These are phyloP conservation scores for Drosophila parvula DNA, from an alignment of 1,140 invertebrate species.

Conservation along the genomic window DNA sequence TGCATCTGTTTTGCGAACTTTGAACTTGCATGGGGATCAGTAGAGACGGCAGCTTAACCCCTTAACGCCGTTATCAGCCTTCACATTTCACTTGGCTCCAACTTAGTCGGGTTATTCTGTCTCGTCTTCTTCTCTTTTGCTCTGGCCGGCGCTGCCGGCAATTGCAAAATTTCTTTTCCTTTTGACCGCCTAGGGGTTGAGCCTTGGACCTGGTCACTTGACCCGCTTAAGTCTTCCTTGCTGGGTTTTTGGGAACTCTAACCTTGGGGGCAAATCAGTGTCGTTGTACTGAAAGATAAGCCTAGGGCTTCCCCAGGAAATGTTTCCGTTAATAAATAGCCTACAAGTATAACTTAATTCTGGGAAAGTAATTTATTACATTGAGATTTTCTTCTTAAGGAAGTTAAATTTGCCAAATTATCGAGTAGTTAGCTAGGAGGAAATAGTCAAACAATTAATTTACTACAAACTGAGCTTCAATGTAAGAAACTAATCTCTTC, in stretches of 20 bases:
- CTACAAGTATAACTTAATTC: neutral
- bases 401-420: neutral
- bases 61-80: constrained; percentile 75
- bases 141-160: constrained; percentile 23
- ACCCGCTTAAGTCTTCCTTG: constrained; percentile 10
- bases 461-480: neutral
- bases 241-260: neutral
- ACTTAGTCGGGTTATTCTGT: constrained; percentile 37
- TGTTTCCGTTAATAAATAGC: neutral
- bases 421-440: neutral
- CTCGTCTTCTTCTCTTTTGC: constrained; percentile 23
- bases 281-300: neutral
- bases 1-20: constrained; percentile 62
- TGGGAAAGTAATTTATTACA: neutral
- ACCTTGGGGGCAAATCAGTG: constrained; percentile 46
- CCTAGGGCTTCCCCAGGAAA: constrained; percentile 3
- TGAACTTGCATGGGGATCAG: constrained; percentile 62
- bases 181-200: constrained; percentile 15
- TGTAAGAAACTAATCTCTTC: neutral
- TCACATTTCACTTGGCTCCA: constrained; percentile 71
- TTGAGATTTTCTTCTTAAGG: neutral
- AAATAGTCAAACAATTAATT: neutral
- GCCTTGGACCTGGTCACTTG: constrained; percentile 40
- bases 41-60: constrained; percentile 61
- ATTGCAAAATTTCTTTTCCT: constrained; percentile 29